A percentile compares a stretch with the other conserved stretches of the same genome.
phyloP scores from a whole-genome alignment of 2,113 vertebrate species.

The Nesoenas mayeri region DNA sequence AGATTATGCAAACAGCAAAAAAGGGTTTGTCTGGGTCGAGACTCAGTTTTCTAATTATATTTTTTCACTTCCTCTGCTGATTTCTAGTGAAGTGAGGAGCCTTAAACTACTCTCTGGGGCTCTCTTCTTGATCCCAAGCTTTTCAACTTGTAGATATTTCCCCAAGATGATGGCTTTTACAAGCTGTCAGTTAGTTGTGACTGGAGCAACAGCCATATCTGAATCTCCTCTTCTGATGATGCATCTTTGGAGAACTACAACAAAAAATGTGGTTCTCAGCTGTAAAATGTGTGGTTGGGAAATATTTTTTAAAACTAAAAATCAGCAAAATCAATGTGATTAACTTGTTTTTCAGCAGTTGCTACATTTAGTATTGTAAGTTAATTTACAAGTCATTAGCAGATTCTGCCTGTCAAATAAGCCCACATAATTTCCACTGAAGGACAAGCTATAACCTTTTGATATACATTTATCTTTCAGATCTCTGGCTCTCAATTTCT shows the following conservation, averaged over 20 bases:
- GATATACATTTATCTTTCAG: background rate
- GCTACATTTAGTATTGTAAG: background rate
- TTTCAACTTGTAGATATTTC: background rate
- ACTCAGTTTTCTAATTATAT: slow-evolving; percentile 5
- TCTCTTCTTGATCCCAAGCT: background rate
- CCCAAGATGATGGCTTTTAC: background rate
- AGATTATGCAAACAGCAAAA: background rate
- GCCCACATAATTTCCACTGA: background rate
- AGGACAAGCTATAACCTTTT: background rate
- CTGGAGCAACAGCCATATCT: background rate
- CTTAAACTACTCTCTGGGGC: background rate
- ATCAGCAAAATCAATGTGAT: background rate
- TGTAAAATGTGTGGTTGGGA: background rate
- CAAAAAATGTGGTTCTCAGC: background rate
- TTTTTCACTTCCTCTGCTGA: slow-evolving; percentile 18
- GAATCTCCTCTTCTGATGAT: background rate
- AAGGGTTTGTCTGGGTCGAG: background rate
- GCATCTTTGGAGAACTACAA: background rate
- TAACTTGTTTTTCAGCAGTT: background rate
- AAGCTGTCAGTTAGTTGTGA: background rate
- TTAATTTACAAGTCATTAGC: background rate
- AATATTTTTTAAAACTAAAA: background rate
- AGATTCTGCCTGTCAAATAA: background rate
- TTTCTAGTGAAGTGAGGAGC: background rate
- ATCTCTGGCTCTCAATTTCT: background rate